Conservation (phyloP, 2,888 invertebrate genomes). For the Piscicola geometra region DNA sequence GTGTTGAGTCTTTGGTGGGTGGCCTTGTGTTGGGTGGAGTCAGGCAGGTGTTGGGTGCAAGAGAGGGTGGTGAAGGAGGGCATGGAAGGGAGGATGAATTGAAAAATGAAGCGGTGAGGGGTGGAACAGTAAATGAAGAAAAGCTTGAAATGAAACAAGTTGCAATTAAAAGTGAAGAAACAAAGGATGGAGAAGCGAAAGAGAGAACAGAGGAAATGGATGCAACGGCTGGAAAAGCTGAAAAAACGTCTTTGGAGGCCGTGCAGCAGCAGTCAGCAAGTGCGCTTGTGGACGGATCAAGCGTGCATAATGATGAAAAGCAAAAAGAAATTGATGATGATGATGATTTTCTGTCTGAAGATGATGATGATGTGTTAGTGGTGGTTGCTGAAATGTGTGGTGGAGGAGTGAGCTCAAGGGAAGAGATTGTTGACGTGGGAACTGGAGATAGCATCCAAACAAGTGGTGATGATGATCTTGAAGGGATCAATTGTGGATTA, state of each 20-base stretch:
- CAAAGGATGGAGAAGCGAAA: not conserved
- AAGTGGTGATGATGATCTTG: not conserved
- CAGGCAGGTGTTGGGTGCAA: too few relatives aligned
- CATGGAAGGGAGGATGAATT: not conserved
- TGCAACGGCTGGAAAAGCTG: not conserved
- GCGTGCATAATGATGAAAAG: too few relatives aligned
- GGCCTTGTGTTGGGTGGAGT: too few relatives aligned
- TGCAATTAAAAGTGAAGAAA: not conserved
- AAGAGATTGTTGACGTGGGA: not conserved
- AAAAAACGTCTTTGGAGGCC: not conserved
- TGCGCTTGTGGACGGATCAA: too few relatives aligned
- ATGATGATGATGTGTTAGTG: not conserved
- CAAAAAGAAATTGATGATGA: not conserved
- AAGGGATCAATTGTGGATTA: not conserved
- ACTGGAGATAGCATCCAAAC: not conserved
- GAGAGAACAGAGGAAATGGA: not conserved
- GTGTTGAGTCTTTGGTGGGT: too few relatives aligned
- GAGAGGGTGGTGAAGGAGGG: not conserved
- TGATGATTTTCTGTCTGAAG: not conserved
- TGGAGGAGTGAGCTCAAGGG: not conserved
- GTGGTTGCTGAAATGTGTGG: not conserved
- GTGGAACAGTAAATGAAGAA: not conserved
- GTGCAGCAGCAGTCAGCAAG: too few relatives aligned
- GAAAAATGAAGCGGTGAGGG: not conserved
- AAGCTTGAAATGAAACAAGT: not conserved